Conservation (phyloP, 1,140 invertebrate genomes). For the Eumeta japonica region DNA sequence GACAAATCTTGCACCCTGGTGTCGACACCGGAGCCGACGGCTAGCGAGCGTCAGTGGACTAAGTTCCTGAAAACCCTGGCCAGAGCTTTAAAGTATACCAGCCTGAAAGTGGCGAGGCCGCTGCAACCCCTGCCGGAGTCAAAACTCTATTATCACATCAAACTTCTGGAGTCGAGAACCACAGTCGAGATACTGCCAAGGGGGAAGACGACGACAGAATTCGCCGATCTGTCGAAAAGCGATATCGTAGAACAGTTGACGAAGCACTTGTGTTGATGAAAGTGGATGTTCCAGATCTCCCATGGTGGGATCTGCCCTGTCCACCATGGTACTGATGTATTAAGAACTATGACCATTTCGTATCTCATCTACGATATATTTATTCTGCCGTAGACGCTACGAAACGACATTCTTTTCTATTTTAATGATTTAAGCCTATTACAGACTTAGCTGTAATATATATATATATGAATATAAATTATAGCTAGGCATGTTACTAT, state of each 20-base stretch:
- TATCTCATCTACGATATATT: too few species aligned
- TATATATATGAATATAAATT: too few species aligned
- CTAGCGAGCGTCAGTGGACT: conserved; percentile 43
- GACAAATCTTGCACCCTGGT: conserved; percentile 31
- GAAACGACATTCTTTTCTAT: too few species aligned
- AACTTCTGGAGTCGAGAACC: conserved; percentile 32
- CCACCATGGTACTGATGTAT: too few species aligned
- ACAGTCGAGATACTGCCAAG: conserved; percentile 43
- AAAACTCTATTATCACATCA: conserved; percentile 27
- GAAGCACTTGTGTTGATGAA: conserved; percentile 40
- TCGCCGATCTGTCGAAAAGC: conserved; percentile 30
- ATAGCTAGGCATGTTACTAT: too few species aligned
- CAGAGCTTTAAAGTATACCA: conserved; percentile 32
- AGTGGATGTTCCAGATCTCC: too few species aligned
- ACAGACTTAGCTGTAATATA: too few species aligned
- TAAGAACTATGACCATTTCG: too few species aligned
- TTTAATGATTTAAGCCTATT: too few species aligned
- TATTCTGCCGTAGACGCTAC: too few species aligned
- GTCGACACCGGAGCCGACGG: conserved; percentile 36
- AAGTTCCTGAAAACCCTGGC: conserved; percentile 44
- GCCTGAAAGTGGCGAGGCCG: conserved; percentile 22
- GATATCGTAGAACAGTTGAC: conserved; percentile 31
- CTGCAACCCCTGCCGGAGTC: conserved; percentile 21
- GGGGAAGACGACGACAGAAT: conserved; percentile 29
- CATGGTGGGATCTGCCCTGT: too few species aligned